phyloP scores from a whole-genome alignment of 2,888 invertebrate genomes.

The Incurvaria masculella region DNA sequence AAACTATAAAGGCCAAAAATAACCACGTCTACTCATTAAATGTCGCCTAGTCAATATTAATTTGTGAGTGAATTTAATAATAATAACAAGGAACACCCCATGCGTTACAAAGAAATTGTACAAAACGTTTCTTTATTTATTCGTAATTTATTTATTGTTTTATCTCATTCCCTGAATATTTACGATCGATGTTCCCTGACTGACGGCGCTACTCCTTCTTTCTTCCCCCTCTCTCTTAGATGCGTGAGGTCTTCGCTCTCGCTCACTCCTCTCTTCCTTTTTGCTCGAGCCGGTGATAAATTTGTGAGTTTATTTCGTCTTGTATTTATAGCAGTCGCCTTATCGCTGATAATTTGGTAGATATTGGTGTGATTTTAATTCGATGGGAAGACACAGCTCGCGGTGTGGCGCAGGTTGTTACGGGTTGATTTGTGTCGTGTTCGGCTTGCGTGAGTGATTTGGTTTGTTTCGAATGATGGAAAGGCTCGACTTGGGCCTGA shows the following conservation, averaged over 20 bases:
- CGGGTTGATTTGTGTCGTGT: too few relatives aligned
- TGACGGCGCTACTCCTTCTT: constrained; percentile 8
- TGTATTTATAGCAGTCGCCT: constrained; percentile 30
- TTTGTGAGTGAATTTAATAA: too few relatives aligned
- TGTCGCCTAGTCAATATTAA: too few relatives aligned
- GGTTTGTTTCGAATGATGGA: too few relatives aligned
- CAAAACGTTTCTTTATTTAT: constrained; percentile 54
- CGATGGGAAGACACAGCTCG: constrained; percentile 19
- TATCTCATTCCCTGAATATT: constrained; percentile 44
- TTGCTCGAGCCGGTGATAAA: constrained; percentile 32
- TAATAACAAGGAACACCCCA: constrained; percentile 25
- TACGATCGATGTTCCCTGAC: constrained; percentile 32
- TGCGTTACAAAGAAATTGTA: constrained; percentile 35
- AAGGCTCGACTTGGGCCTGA: too few relatives aligned
- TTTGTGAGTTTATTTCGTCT: constrained; percentile 45
- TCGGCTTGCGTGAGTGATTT: not conserved
- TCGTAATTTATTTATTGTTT: constrained; percentile 56
- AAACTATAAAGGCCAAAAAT: too few relatives aligned
- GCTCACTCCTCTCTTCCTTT: constrained; percentile 22
- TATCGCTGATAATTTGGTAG: constrained; percentile 44
- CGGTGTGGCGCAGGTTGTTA: not conserved
- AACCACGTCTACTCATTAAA: too few relatives aligned
- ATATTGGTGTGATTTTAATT: constrained; percentile 45
- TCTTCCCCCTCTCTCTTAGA: not conserved
- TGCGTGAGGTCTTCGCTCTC: constrained; percentile 22